These are phyloP conservation scores for Saguinus midas DNA, from an alignment of 2,113 vertebrate genomes.

Conservation along the genomic window DNA sequence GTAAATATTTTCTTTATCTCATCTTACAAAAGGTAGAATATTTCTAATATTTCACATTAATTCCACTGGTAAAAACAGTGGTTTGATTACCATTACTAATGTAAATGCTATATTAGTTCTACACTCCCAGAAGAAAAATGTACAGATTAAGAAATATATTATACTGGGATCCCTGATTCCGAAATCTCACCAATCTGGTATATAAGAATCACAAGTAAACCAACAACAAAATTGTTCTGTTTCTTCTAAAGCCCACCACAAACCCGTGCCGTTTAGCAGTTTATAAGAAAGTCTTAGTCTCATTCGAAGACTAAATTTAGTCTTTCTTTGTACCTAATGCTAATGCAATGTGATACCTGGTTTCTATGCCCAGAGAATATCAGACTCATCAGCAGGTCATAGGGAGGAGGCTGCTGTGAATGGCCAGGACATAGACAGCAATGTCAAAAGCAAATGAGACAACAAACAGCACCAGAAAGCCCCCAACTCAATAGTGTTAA, in stretches of 20 bases:
- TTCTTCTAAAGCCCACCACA: neutral
- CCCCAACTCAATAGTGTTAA: neutral
- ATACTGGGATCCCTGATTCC: neutral
- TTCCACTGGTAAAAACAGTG: neutral
- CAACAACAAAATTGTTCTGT: slow-evolving; percentile 14
- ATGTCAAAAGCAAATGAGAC: neutral
- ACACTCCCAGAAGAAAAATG: neutral
- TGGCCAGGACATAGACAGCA: too few species aligned
- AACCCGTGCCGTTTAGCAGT: neutral
- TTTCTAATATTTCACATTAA: slow-evolving; percentile 13
- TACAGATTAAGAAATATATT: neutral
- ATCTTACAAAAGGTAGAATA: neutral
- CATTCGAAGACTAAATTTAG: neutral
- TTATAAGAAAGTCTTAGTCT: neutral
- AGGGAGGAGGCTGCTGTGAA: neutral
- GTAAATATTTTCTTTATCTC: neutral
- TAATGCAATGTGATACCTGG: neutral
- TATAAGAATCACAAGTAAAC: neutral
- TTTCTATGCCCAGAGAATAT: neutral
- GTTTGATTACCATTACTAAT: neutral
- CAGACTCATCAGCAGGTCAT: neutral
- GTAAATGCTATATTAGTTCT: neutral
- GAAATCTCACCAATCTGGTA: neutral
- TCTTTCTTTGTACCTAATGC: neutral
- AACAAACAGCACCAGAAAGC: neutral